Base-by-base conservation (phyloP, 2,888 invertebrate genomes). In the Diaperis boleti region DNA sequence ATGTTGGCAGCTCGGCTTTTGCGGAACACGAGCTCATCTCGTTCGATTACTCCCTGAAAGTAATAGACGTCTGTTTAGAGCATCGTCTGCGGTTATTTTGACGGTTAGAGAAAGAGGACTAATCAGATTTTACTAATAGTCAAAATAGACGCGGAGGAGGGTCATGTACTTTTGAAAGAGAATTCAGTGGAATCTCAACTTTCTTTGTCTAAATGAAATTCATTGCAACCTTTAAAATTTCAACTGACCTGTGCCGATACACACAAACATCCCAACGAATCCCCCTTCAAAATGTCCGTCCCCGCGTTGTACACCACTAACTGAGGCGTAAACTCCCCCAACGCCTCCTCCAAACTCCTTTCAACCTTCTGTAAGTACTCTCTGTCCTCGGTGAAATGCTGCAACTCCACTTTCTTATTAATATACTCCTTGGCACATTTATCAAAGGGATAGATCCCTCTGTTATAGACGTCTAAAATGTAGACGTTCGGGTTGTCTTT, bases 291-390 rank as follows among this genome's bases (percentile, higher is more conserved):
- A 22, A 94, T 84, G 78, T 96, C 95, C 0, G 95, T 95, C 0
- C 95, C 96, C n/a, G 96, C 95, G 81, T 96, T 95, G 81, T 94
- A 96, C n/a, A 96, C 86, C 41, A 95, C 82, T 15, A 95, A 83
- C 76, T 95, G 90, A 0, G 95, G 93, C 50, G 82, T 82, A 76
- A 92, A 95, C 74, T 91, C 88, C 0, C 83, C 78, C 14, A 94
- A 77, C 0, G 92, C 89, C 35, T 83, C 85, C 68, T 86, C 85
- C 13, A 94, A 82, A 74, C 89, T 86, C 91, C 80, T 83, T 73
- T 85, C 85, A 8, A 94, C 83, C 72, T 87, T 85, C 1, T 82
- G 79, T 72, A 94, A 82, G 77, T 94, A 95, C 73, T 88, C 87
- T 11, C 83, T 78, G 78, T 94, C 92, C 54, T 86, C 86, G 0